Evolutionary conservation across 2,888 invertebrate species (phyloP), one percentile per base, ranked within the genome.

Genomic region (Himalopsyche anomala): DNA sequence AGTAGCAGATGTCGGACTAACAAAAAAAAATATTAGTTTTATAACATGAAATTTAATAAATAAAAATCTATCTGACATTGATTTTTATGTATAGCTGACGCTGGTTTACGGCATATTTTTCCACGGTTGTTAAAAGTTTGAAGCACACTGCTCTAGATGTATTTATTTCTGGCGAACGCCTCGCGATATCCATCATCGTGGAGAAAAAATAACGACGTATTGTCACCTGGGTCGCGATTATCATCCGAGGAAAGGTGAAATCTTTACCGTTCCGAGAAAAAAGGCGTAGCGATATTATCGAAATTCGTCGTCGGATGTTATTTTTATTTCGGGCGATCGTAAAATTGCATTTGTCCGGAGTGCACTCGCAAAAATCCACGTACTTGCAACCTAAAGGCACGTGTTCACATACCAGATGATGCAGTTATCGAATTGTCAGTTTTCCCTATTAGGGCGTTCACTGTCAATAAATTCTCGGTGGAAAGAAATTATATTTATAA

Each of bases 221-320:
- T 62, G 62, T 62, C 62, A 19, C 62, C 11, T 62, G 62, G n/a
- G 19, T 62, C 28, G 19, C 62, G 62, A 62, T 11, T 19, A 62
- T 62, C 62, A 19, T 11, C 9, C 62, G 62, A 19, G 28, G 19
- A 62, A 19, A 62, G n/a, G 51, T 51, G 51, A 62, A 62, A 28
- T 62, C 62, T 62, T 19, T 62, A 62, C 62, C 62, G 62, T 62
- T 62, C 62, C 62, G 62, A 28, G 62, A 62, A 62, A 62, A 62
- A 15, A 19, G 62, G 62, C 28, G 62, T 12, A 62, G 62, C 28
- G 62, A 62, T 62, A 19, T 62, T 62, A 62, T 62, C 62, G 62
- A 62, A 62, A 19, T 62, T 62, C 62, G 62, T 62, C 28, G 62
- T 11, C 62, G 62, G 62, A 19, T 28, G 28, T 62, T 62, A 62